phyloP scores from a whole-genome alignment of 2,113 vertebrate genomes.

The Falco punctatus region DNA sequence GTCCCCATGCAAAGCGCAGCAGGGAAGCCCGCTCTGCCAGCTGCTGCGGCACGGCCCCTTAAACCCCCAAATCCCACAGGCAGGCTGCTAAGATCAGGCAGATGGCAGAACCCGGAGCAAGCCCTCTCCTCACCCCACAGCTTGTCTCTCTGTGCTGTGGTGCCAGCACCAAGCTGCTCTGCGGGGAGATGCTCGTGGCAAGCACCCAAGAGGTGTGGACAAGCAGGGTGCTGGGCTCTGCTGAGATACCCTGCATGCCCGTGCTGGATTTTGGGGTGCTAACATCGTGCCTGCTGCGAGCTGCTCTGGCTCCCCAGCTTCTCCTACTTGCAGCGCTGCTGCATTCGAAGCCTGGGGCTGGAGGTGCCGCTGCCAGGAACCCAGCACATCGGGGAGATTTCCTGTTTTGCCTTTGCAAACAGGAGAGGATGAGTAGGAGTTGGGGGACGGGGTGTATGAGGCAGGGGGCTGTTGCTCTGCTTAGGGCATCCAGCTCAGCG shows the following conservation, averaged over 20 bases:
- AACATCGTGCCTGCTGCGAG: accelerated
- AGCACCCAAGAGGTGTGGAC: accelerated
- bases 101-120: not conserved
- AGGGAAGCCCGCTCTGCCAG: not conserved
- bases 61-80: not conserved
- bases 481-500: not conserved
- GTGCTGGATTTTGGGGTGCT: not conserved
- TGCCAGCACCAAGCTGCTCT: accelerated
- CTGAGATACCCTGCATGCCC: accelerated
- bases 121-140: accelerated
- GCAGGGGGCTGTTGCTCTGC: not conserved
- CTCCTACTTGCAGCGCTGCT: not conserved
- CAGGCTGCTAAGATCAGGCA: not conserved
- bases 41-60: not conserved
- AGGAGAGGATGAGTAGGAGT: not conserved
- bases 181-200: not conserved
- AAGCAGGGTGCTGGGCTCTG: not conserved
- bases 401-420: not conserved
- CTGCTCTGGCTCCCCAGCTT: accelerated
- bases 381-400: not conserved
- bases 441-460: not conserved
- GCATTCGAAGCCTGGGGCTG: not conserved
- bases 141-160: not conserved
- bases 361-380: not conserved
- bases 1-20: not conserved